Percentiles rank a stretch among this genome's conserved stretches.
These are phyloP conservation scores for Agrochola lychnidis DNA, from an alignment of 2,888 invertebrate genomes.

Conservation along the genomic window DNA sequence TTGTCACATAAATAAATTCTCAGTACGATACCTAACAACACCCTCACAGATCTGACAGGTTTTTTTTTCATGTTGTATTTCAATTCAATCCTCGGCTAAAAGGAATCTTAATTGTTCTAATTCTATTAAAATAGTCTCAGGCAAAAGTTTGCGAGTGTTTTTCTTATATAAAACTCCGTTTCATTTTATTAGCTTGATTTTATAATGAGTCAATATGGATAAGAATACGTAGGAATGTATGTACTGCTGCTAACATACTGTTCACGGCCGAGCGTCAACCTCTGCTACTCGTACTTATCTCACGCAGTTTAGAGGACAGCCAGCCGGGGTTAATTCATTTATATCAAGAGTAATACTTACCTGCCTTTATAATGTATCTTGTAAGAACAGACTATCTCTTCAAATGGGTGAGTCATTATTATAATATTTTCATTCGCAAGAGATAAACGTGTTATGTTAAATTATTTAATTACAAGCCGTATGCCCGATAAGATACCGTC, in stretches of 20 bases:
- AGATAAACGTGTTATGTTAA: neutral
- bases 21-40: too few species aligned
- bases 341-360: neutral
- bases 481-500: neutral
- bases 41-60: too few species aligned
- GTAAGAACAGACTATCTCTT: neutral
- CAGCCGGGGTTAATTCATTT: neutral
- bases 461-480: neutral
- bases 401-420: neutral
- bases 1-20: too few species aligned
- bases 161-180: neutral
- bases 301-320: neutral
- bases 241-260: too few species aligned
- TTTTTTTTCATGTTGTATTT: neutral
- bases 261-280: slow-evolving; percentile 36
- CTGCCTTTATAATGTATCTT: neutral
- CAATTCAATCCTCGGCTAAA: neutral
- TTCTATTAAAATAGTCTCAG: neutral
- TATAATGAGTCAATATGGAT: slow-evolving; percentile 24
- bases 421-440: neutral
- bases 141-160: neutral
- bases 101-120: neutral
- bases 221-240: neutral
- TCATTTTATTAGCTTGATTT: neutral
- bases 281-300: slow-evolving; percentile 10